Evolutionary conservation across 2,888 invertebrate genomes (phyloP), one percentile per base, ranked within the genome.

Genomic region (Epsilonema sp.): DNA sequence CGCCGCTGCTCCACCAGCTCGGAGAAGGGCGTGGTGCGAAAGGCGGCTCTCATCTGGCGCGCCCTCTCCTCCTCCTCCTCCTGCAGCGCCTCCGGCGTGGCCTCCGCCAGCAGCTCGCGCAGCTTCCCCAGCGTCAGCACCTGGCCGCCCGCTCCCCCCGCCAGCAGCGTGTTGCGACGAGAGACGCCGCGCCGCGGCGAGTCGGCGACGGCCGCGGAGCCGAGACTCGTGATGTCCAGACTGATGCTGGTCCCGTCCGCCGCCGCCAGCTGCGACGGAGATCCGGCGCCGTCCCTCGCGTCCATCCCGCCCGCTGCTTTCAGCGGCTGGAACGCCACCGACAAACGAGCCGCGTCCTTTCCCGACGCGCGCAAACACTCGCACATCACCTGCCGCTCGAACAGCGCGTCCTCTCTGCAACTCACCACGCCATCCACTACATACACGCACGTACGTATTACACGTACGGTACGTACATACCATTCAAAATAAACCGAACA

Each of bases 351-450:
- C 1, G 64, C 61, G 52, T 72, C 71, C 31, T 67, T 62, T 5
- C 86, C 87, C 51, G 77, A 75, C 45, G 74, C 75, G 64, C 78
- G 78, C 40, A 89, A 65, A 54, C 78, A 77, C 55, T 85, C 84
- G 25, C 78, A 77, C 36, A 90, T 70, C 42, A 78, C 76, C 65
- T 79, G 75, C 72, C 77, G 65, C 71, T 67, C 65, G 54, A 70
- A 66, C 42, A 70, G 56, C 55, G 62, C 78, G 61, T 58, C 76
- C 73, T 65, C 73, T 73, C 45, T n/a, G n/a, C n/a, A n/a, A n/a
- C n/a, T n/a, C n/a, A n/a, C n/a, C n/a, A n/a, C n/a, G n/a, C n/a
- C n/a, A n/a, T n/a, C n/a, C n/a, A n/a, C n/a, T n/a, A n/a, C n/a
- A n/a, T n/a, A n/a, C n/a, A n/a, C n/a, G n/a, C n/a, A n/a, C n/a